Evolutionary conservation across 1,140 invertebrate species (phyloP).

Genomic region (Aethina tumida): DNA sequence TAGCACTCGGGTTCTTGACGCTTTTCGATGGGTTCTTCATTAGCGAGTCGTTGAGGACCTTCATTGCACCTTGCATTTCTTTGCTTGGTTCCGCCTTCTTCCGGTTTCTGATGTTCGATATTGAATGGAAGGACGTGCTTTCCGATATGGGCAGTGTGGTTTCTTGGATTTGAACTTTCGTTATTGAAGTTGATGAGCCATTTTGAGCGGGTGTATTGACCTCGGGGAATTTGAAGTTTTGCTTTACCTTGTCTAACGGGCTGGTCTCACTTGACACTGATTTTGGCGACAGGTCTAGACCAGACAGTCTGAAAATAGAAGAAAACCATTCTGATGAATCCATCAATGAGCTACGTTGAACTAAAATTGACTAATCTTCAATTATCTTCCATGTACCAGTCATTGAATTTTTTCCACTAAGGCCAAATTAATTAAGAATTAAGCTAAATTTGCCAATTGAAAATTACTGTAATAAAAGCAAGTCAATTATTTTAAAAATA

Average conservation of each 20-base stretch:
- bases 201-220: constrained; percentile 17
- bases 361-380: no score
- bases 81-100: constrained; percentile 46
- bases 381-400: no score
- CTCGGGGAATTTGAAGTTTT: constrained; percentile 23
- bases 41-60: constrained; percentile 69
- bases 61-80: constrained; percentile 68
- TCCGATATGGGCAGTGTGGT: constrained; percentile 25
- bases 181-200: constrained; percentile 14
- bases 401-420: no score
- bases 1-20: constrained; percentile 44
- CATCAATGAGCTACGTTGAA: no score
- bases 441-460: no score
- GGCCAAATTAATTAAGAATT: no score
- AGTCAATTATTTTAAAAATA: no score
- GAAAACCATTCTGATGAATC: no score
- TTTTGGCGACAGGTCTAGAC: constrained; percentile 32
- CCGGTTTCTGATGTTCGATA: constrained; percentile 17
- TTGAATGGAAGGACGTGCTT: constrained; percentile 22
- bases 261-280: constrained; percentile 20
- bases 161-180: constrained; percentile 24
- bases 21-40: constrained; percentile 50
- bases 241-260: constrained; percentile 29
- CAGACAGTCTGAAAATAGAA: constrained; percentile 31
- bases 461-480: no score